phyloP scores from a whole-genome alignment of 2,888 invertebrate species.

The Pandemis heparana region DNA sequence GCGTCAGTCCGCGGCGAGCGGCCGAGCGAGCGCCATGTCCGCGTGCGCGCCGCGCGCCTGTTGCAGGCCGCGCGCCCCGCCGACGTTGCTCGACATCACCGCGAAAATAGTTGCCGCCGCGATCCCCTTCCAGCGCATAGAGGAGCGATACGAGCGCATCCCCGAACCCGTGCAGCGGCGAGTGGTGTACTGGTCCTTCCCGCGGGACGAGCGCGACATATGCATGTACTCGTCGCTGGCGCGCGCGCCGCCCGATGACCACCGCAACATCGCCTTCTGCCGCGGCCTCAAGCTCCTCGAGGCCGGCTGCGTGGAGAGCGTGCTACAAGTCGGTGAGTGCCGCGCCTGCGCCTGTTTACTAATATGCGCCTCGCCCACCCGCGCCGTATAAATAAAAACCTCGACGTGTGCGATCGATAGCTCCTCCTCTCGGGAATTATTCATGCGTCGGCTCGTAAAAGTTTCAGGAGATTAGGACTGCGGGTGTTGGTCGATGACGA shows the following conservation, averaged over 20 bases:
- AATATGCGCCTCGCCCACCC: constrained; percentile 85
- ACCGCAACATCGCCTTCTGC: constrained; percentile 93
- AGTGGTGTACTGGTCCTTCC: constrained; percentile 96
- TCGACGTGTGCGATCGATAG: constrained; percentile 86
- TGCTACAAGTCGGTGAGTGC: constrained; percentile 95
- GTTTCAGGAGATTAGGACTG: constrained; percentile 79
- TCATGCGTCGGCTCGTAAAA: constrained; percentile 81
- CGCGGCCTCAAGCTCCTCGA: constrained; percentile 94
- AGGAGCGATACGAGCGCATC: constrained; percentile 94
- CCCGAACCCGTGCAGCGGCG: constrained; percentile 95
- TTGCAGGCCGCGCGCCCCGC: constrained; percentile 87
- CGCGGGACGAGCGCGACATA: constrained; percentile 94
- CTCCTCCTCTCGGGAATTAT: constrained; percentile 84
- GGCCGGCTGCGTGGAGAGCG: constrained; percentile 93
- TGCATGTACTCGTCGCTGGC: constrained; percentile 95
- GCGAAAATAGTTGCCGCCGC: constrained; percentile 94
- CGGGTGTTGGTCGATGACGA: constrained; percentile 49
- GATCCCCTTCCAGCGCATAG: constrained; percentile 94
- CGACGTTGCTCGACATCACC: constrained; percentile 92
- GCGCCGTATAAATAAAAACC: constrained; percentile 85
- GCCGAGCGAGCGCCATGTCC: constrained; percentile 84
- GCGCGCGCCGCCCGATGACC: constrained; percentile 87
- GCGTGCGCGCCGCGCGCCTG: constrained; percentile 84
- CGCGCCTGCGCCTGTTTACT: constrained; percentile 85
- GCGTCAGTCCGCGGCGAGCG: constrained; percentile 82